These are phyloP conservation scores for Seriola dumerili DNA, from an alignment of 2,113 vertebrate genomes.

Conservation along the genomic window DNA sequence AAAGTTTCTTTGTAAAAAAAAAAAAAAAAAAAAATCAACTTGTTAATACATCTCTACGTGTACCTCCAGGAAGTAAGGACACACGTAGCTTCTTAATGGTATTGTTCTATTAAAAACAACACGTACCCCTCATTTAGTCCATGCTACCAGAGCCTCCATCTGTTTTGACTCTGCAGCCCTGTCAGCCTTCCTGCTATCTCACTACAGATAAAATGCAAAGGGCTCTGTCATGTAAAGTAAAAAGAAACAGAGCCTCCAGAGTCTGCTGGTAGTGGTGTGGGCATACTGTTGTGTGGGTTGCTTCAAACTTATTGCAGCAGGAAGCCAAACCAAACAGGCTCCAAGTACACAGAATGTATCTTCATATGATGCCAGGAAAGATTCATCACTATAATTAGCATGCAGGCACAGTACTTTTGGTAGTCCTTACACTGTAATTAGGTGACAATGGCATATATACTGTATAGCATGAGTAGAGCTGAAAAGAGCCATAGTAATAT, in stretches of 20 bases:
- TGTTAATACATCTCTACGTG: background rate
- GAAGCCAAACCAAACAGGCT: constrained; percentile 44
- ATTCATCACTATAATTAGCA: constrained; percentile 52
- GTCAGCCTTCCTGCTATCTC: constrained; percentile 43
- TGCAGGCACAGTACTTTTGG: constrained; percentile 15
- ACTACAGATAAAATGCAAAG: constrained; percentile 45
- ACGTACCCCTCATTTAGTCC: background rate
- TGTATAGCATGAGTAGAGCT: background rate
- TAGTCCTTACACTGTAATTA: constrained; percentile 32
- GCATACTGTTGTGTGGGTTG: constrained; percentile 45
- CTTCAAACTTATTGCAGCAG: constrained; percentile 20
- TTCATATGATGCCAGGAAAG: constrained; percentile 51
- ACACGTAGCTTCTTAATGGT: constrained; percentile 2
- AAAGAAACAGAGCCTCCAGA: constrained; percentile 45
- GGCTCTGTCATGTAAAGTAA: constrained; percentile 43
- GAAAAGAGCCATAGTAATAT: background rate
- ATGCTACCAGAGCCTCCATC: constrained; percentile 22
- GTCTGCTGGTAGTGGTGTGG: constrained; percentile 29
- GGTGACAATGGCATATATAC: constrained; percentile 20
- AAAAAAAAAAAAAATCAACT: background rate
- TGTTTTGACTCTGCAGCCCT: constrained; percentile 31
- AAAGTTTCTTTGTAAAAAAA: background rate
- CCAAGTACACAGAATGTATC: constrained; percentile 28
- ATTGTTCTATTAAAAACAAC: constrained; percentile 21
- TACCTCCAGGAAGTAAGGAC: background rate